Evolutionary conservation across 2,888 invertebrate genomes (phyloP).

Genomic region (Scaptomyza parva): DNA sequence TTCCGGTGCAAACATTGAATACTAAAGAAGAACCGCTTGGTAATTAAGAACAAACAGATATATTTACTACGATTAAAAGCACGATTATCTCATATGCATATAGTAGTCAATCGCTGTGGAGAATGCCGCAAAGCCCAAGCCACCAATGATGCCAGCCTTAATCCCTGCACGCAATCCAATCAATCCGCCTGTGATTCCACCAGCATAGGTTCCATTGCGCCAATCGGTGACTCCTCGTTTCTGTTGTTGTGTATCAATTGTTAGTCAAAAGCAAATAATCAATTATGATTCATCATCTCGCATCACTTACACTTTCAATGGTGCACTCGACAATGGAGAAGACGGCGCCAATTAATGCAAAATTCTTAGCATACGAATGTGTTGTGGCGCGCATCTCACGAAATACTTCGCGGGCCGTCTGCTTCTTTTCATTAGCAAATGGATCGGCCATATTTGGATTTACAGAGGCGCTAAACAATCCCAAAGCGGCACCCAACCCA

Average conservation of each 20-base stretch:
- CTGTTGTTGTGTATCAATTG: conserved; percentile 79
- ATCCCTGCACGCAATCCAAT: conserved; percentile 96
- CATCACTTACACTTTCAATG: conserved; percentile 92
- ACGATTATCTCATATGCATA: conserved; percentile 87
- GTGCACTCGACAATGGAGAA: conserved; percentile 98
- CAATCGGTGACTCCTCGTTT: conserved; percentile 97
- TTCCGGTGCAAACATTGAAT: conserved; percentile 42
- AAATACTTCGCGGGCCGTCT: conserved; percentile 94
- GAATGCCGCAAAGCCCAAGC: conserved; percentile 98
- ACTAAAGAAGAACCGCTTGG: conserved; percentile 5
- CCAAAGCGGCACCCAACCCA: conserved; percentile 97
- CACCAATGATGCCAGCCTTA: conserved; percentile 96
- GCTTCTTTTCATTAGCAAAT: conserved; percentile 89
- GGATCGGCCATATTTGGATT: conserved; percentile 92
- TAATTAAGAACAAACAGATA: conserved; percentile 60
- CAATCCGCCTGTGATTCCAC: conserved; percentile 96
- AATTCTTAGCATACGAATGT: conserved; percentile 97
- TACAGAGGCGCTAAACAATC: conserved; percentile 97
- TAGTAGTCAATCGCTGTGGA: conserved; percentile 99
- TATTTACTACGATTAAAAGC: conserved; percentile 44
- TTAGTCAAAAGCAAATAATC: neutral
- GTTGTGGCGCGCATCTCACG: conserved; percentile 96
- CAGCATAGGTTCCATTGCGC: conserved; percentile 98
- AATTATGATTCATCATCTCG: neutral
- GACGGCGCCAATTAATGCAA: conserved; percentile 96